A percentile compares a stretch with the other conserved stretches of the same genome.
phyloP scores from a whole-genome alignment of 1,140 invertebrate species.

The Sipha flava region DNA sequence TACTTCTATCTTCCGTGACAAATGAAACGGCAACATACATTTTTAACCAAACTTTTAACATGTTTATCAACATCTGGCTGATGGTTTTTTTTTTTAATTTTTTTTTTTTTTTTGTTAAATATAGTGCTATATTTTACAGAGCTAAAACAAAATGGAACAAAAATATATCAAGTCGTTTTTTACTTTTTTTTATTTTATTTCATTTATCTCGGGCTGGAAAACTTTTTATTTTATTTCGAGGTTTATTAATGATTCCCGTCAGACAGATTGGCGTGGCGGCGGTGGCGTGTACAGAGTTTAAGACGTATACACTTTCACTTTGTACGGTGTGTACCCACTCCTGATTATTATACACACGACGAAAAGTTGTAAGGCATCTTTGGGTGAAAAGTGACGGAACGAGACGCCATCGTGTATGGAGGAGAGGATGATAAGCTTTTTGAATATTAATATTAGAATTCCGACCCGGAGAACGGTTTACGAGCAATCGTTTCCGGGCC shows the following conservation, averaged over 20 bases:
- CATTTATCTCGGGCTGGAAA: neutral
- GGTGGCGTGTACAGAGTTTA: neutral
- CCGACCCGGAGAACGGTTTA: neutral
- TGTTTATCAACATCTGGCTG: neutral
- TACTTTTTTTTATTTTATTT: conserved; percentile 1
- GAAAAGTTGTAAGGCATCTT: neutral
- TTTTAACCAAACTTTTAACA: conserved; percentile 21
- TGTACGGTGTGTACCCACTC: neutral
- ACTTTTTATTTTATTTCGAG: neutral
- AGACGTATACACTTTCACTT: neutral
- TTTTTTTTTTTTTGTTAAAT: neutral
- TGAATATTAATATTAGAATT: conserved; percentile 24
- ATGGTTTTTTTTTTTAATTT: too few species aligned
- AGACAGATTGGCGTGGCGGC: neutral
- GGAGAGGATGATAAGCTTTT: neutral
- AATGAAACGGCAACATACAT: neutral
- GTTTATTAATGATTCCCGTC: conserved; percentile 11
- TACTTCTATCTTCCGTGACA: neutral
- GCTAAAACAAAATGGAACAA: neutral
- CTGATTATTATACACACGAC: neutral
- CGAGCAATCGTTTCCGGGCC: neutral
- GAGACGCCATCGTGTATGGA: neutral
- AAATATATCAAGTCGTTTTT: neutral
- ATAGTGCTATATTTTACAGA: neutral
- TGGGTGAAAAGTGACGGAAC: neutral